Conservation (phyloP, 1,140 invertebrate species). For the Papilio glaucus region DNA sequence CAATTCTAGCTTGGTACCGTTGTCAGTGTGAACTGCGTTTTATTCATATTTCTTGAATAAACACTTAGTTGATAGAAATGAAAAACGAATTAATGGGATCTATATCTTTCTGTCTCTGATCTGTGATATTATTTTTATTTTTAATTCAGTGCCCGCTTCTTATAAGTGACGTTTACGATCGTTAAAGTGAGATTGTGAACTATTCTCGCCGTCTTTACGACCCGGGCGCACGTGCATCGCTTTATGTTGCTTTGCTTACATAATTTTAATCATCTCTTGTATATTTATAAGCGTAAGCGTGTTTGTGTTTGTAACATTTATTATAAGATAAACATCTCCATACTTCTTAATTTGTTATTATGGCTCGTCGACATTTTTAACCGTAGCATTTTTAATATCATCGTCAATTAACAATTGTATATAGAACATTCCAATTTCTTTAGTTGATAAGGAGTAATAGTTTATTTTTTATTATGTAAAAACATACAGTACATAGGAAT, state of each 20-base stretch:
- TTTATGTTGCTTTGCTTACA: slow-evolving; percentile 31
- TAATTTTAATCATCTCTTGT: slow-evolving; percentile 30
- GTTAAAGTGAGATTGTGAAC: slow-evolving; percentile 31
- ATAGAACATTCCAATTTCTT: not conserved
- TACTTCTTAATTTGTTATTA: slow-evolving; percentile 13
- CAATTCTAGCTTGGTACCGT: too few species aligned
- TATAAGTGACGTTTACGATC: slow-evolving; percentile 16
- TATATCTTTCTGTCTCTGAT: not conserved
- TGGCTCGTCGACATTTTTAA: slow-evolving; percentile 9
- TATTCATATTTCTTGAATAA: too few species aligned
- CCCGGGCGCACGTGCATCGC: slow-evolving; percentile 4
- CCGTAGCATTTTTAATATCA: not conserved
- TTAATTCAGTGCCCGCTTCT: slow-evolving; percentile 14
- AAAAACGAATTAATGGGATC: too few species aligned
- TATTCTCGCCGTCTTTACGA: slow-evolving; percentile 30
- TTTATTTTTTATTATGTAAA: too few species aligned
- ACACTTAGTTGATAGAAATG: too few species aligned
- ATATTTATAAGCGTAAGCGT: slow-evolving; percentile 27
- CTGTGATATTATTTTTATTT: slow-evolving; percentile 8
- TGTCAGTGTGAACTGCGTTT: too few species aligned
- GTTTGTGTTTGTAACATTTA: slow-evolving; percentile 25
- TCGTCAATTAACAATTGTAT: not conserved
- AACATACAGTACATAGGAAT: too few species aligned
- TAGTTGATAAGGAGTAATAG: too few species aligned
- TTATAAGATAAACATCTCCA: slow-evolving; percentile 15